Percentiles rank a stretch among this genome's conserved stretches.
Conservation (phyloP, 2,888 invertebrate genomes). For the Oxyteleia sp. region DNA sequence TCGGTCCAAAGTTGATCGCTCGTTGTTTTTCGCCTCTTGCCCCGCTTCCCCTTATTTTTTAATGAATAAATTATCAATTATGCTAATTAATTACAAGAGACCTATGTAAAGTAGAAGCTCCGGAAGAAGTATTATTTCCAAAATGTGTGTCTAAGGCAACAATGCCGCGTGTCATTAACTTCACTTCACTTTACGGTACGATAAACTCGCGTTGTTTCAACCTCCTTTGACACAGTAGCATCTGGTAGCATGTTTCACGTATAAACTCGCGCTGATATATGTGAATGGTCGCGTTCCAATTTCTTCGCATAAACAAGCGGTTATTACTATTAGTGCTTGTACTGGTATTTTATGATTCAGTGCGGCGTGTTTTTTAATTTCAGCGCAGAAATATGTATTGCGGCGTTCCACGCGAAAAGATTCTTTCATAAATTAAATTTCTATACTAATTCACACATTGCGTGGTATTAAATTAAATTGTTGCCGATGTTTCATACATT, state of each 20-base stretch:
- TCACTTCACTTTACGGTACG: constrained; percentile 9
- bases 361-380: constrained; percentile 6
- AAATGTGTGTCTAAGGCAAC: constrained; percentile 6
- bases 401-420: no score
- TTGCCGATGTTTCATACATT: no score
- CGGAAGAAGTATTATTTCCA: constrained; percentile 23
- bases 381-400: constrained; percentile 8
- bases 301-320: constrained; percentile 44
- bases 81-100: constrained; percentile 21
- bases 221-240: constrained; percentile 35
- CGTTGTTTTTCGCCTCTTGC: not conserved
- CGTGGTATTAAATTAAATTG: no score
- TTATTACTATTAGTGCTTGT: constrained; percentile 25
- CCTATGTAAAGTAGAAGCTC: not conserved
- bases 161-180: constrained; percentile 27
- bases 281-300: constrained; percentile 50
- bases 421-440: no score
- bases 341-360: constrained; percentile 1
- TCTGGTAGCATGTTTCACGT: constrained; percentile 42
- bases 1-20: constrained; percentile 1
- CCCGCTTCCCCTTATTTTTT: not conserved
- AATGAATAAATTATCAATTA: constrained; percentile 41
- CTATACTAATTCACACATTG: no score
- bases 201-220: constrained; percentile 32
- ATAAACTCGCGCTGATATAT: constrained; percentile 46